Percentiles rank a stretch among this genome's conserved stretches.
phyloP scores from a whole-genome alignment of 2,888 invertebrate species.

The Polyommatus iphigenia region DNA sequence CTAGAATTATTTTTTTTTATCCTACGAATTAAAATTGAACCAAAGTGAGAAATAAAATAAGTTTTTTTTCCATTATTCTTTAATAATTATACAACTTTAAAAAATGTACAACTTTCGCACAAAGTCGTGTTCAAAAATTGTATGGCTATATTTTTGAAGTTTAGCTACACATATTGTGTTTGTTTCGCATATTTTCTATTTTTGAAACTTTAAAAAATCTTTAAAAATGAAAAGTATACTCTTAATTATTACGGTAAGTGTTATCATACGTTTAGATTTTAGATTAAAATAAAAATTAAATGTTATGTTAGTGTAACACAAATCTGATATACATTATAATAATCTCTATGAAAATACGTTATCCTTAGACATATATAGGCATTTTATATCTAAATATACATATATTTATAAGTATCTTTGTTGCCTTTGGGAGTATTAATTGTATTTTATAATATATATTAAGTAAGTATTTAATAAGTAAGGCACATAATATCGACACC shows the following conservation, averaged over 20 bases:
- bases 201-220: too few species aligned
- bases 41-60: too few species aligned
- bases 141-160: too few species aligned
- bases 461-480: neutral
- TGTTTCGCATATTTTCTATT: too few species aligned
- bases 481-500: neutral
- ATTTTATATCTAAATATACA: conserved; percentile 44
- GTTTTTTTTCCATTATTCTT: too few species aligned
- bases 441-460: conserved; percentile 7
- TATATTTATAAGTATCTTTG: conserved; percentile 44
- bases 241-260: neutral
- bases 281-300: neutral
- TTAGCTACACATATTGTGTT: too few species aligned
- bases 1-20: too few species aligned
- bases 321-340: conserved; percentile 40
- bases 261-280: neutral
- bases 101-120: too few species aligned
- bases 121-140: too few species aligned
- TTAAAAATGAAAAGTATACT: too few species aligned
- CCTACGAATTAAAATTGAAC: neutral
- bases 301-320: conserved; percentile 34
- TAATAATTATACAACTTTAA: too few species aligned
- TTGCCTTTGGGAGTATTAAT: conserved; percentile 44
- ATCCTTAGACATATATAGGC: conserved; percentile 27
- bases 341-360: conserved; percentile 22